Evolutionary conservation across 2,888 invertebrate species (phyloP), one percentile per base, ranked within the genome.

Genomic region (Drosophila paranaensis): DNA sequence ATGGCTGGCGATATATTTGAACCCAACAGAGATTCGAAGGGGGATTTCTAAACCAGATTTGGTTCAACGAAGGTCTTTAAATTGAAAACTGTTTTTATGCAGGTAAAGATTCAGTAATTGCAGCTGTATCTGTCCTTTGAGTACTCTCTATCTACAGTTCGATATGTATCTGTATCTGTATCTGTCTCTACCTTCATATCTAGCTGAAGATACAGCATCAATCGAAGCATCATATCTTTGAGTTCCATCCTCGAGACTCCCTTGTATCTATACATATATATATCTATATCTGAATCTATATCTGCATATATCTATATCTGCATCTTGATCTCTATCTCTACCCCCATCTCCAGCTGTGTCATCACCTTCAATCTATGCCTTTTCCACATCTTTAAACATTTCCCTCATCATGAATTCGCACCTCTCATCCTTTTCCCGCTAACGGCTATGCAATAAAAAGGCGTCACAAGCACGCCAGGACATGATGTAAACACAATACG

Each of bases 401-500:
- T 33, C 0, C 30, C n/a, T 30, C 30, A 6, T 11, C 16, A 16
- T 11, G 3, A 48, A 30, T 48, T n/a, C 16, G 30, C 53, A 37
- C 2, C 14, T 53, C 14, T 6, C 20, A 14, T 2, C 35, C 35
- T 62, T 4, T 50, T 3, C 25, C 33, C n/a, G 27, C 37, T 11
- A 43, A 71, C 20, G 54, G 35, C 27, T 39, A 16, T 30, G 13
- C 6, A 10, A 45, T 43, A 42, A 16, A 57, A 37, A 25, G 25
- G 37, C 33, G 14, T 43, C 40, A 27, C 42, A 50, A 13, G 27
- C 42, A 56, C 35, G 50, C 25, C 51, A 40, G 60, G 25, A 35
- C 13, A n/a, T 40, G 25, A 66, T 33, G 54, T 20, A 40, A 72
- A 54, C 33, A 45, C 6, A 48, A 25, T 42, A 9, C 37, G 40